Conservation (phyloP, 1,140 invertebrate genomes). For the Drosophila carrolli region DNA sequence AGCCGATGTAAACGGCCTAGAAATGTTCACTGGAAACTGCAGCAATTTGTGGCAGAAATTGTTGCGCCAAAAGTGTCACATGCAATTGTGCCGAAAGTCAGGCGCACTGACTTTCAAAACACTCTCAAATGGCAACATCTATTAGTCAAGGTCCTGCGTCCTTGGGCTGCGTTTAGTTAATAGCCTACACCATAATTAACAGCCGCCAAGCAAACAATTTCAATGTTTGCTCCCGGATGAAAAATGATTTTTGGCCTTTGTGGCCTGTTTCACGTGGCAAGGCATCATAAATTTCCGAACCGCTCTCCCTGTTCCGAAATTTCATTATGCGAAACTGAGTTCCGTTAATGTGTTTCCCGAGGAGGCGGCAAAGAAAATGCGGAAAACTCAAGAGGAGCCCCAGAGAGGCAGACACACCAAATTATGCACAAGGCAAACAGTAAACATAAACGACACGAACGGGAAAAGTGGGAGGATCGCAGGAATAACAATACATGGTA, state of each 20-base stretch:
- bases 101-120: constrained; percentile 3
- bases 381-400: constrained; percentile 10
- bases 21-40: constrained; percentile 52
- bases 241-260: constrained; percentile 67
- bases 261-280: constrained; percentile 52
- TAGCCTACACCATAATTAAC: constrained; percentile 76
- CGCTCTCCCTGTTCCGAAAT: constrained; percentile 55
- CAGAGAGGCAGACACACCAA: constrained; percentile 25
- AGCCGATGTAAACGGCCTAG: constrained; percentile 16
- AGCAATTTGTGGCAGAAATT: constrained; percentile 61
- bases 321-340: constrained; percentile 79
- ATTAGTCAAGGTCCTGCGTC: constrained; percentile 39
- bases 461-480: not conserved
- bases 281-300: constrained; percentile 64
- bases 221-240: constrained; percentile 49
- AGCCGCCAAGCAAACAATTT: constrained; percentile 62
- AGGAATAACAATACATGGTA: not conserved
- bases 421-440: constrained; percentile 63
- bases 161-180: constrained; percentile 61
- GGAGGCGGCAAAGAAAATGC: not conserved
- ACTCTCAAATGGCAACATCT: not conserved
- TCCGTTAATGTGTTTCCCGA: constrained; percentile 64
- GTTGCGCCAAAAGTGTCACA: constrained; percentile 68
- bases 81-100: constrained; percentile 46
- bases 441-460: constrained; percentile 17